Percentiles rank a stretch among this genome's conserved stretches.
phyloP scores from a whole-genome alignment of 2,797 vertebrate genomes.

The Taeniopygia guttata region DNA sequence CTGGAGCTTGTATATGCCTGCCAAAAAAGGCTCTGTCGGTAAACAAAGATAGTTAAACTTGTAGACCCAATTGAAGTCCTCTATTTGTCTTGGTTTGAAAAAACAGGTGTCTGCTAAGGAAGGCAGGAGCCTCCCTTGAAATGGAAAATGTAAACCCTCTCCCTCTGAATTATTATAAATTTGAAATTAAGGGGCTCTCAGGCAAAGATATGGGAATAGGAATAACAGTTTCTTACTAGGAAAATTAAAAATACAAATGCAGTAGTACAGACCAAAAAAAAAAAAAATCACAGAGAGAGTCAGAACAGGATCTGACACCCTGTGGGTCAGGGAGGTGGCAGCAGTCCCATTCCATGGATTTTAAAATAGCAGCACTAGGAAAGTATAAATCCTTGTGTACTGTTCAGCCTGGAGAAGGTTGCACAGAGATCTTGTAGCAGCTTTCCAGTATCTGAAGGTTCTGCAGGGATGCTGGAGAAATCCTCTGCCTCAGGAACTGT shows the following conservation, averaged over 20 bases:
- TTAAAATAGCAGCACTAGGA: background rate
- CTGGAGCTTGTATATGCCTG: background rate
- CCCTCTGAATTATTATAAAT: too few relatives aligned
- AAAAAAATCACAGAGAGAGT: too few relatives aligned
- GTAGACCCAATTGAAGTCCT: background rate
- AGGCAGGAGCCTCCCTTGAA: too few relatives aligned
- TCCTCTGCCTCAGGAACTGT: background rate
- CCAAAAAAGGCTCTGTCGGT: background rate
- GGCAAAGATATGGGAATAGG: too few relatives aligned
- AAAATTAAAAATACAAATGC: too few relatives aligned
- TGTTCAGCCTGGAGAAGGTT: background rate
- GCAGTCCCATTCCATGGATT: background rate
- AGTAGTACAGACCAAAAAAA: too few relatives aligned
- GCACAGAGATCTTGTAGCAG: background rate
- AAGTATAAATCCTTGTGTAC: background rate
- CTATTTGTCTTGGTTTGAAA: background rate
- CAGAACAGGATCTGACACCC: too few relatives aligned
- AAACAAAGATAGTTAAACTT: background rate
- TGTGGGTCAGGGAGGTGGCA: too few relatives aligned
- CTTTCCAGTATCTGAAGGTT: background rate
- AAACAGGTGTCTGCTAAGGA: too few relatives aligned
- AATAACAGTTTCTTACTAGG: too few relatives aligned
- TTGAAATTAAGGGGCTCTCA: too few relatives aligned
- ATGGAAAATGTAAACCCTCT: too few relatives aligned
- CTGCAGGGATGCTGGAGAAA: background rate